phyloP scores from a whole-genome alignment of 1,140 invertebrate species.

The Panulirus ornatus region DNA sequence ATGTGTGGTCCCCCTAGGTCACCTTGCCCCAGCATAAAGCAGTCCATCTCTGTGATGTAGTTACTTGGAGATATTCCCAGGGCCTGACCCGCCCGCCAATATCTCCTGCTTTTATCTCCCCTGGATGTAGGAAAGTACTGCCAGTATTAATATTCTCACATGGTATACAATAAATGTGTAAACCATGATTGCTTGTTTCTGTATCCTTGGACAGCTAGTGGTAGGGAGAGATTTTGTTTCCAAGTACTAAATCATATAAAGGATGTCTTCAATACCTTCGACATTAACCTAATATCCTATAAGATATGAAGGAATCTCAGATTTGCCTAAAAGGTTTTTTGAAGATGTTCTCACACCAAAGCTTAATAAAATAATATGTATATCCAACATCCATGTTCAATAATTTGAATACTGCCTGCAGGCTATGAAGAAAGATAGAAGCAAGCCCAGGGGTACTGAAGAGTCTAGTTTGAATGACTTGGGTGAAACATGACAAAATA shows the following conservation, averaged over 20 bases:
- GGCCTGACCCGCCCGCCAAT: neutral
- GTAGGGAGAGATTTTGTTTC: neutral
- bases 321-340: neutral
- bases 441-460: too few species aligned
- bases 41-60: neutral
- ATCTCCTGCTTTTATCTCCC: neutral
- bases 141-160: neutral
- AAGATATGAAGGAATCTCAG: neutral
- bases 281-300: neutral
- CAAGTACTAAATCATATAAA: neutral
- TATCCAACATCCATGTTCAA: too few species aligned
- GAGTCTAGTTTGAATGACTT: too few species aligned
- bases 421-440: too few species aligned
- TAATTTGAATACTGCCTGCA: too few species aligned
- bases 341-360: neutral
- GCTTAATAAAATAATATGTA: too few species aligned
- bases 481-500: too few species aligned
- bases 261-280: neutral
- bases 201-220: neutral
- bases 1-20: neutral
- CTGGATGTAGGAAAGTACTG: neutral
- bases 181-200: neutral
- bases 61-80: slow-evolving; percentile 21
- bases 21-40: neutral
- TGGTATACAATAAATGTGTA: neutral